These are phyloP conservation scores for Drosophila ambigua DNA, from an alignment of 1,140 invertebrate species.

Conservation along the genomic window DNA sequence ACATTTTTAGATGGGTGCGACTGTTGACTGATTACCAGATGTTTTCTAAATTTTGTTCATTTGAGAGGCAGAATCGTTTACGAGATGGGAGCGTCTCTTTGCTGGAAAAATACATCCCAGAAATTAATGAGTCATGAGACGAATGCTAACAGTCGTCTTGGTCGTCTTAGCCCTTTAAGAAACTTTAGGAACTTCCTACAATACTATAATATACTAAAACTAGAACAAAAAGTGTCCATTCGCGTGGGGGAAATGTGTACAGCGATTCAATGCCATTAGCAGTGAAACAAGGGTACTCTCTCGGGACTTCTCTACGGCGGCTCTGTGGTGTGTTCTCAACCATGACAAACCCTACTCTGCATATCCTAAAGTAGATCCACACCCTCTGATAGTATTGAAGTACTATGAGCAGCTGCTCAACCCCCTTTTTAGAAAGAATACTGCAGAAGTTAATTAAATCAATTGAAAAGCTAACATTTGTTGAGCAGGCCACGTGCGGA, in stretches of 20 bases:
- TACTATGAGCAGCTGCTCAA: slow-evolving; percentile 37
- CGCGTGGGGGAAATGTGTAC: no score
- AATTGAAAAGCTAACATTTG: slow-evolving; percentile 66
- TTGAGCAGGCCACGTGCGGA: slow-evolving; percentile 32
- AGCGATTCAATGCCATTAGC: no score
- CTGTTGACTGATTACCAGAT: slow-evolving; percentile 71
- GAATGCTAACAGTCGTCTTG: background rate
- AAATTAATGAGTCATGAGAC: slow-evolving; percentile 9
- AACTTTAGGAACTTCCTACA: no score
- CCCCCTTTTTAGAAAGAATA: slow-evolving; percentile 17
- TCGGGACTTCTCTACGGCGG: no score
- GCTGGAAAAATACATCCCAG: background rate
- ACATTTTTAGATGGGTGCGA: slow-evolving; percentile 16
- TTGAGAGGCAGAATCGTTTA: slow-evolving; percentile 24
- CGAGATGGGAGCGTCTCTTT: slow-evolving; percentile 24
- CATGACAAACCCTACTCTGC: no score
- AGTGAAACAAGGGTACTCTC: no score
- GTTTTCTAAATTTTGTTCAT: slow-evolving; percentile 61
- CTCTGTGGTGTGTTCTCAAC: no score
- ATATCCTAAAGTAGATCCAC: background rate
- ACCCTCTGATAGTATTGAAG: slow-evolving; percentile 4
- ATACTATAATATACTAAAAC: no score
- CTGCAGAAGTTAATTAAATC: slow-evolving; percentile 55
- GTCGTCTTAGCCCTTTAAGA: background rate
- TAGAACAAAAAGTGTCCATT: no score